Percentiles rank a stretch among this genome's conserved stretches.
Conservation (phyloP, 2,113 vertebrate genomes). For the Psilopsiagon aurifrons region DNA sequence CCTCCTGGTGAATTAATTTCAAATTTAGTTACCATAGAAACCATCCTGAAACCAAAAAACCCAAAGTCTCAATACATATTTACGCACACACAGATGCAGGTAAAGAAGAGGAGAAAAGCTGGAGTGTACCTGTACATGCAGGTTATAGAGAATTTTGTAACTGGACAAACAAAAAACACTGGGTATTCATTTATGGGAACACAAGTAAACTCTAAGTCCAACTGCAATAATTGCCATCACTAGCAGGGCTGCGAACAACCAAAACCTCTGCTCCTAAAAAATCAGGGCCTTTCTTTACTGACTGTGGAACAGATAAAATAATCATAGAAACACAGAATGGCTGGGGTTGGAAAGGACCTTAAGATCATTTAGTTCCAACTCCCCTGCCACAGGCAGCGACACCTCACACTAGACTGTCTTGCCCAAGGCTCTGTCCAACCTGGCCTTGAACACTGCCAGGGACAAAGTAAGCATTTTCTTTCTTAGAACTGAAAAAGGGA, state of each 20-base stretch:
- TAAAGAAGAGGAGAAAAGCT: not conserved
- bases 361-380: not conserved
- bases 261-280: not conserved
- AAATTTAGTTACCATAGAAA: constrained; percentile 74
- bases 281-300: not conserved
- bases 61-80: not conserved
- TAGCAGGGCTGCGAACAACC: not conserved
- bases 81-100: not conserved
- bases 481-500: not conserved
- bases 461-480: not conserved
- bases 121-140: not conserved
- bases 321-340: not conserved
- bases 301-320: not conserved
- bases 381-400: not conserved
- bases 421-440: not conserved
- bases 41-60: constrained; percentile 17
- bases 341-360: not conserved
- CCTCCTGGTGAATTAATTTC: constrained; percentile 25
- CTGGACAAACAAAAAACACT: not conserved
- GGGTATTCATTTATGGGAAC: not conserved
- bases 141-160: not conserved
- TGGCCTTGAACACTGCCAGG: not conserved
- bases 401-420: not conserved
- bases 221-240: not conserved
- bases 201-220: not conserved